Evolutionary conservation across 2,797 vertebrate genomes (phyloP), one percentile per base, ranked within the genome.

Genomic region (Labeo calbasu): DNA sequence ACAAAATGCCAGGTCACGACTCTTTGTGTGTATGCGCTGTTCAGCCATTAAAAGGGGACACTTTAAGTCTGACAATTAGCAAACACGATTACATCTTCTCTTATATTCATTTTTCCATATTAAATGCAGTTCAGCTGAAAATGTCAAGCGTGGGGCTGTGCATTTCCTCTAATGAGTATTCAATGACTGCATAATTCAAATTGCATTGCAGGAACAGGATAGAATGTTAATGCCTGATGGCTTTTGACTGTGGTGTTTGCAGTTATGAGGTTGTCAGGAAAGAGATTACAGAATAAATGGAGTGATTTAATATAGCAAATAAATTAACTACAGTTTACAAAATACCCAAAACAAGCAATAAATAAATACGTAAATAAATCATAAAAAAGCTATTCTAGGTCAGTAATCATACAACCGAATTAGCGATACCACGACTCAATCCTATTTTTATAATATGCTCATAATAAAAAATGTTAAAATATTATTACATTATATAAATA

Each of bases 81-180:
- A 78, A 71, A 78, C 40, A 7, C 7, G 23, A 83, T 55, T 23
- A 21, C 75, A 78, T 77, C 36, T 65, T 82, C n/a, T 32, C 48
- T 68, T 46, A 83, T 50, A 77, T 70, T 70, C 0, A 78, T 78
- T 78, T 84, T 59, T 83, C n/a, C 53, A 59, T 50, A 32, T 77
- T 57, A 77, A 70, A 70, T 69, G 65, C 40, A 59, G 51, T 70
- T 48, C 53, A 78, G 40, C 53, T 59, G 19, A 61, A 84, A 84
- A 78, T 84, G 82, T 84, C 82, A 84, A 69, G 12, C 36, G 2
- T 2, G 17, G 51, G 11, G 11, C 36, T 69, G 51, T 78, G 65
- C 36, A 40, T 84, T 78, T 77, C 6, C 73, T 84, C 73, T 84
- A 77, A 77, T 77, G 75, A 84, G 75, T 48, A 50, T 78, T 84